These are phyloP conservation scores for Grus americana DNA, from an alignment of 2,113 vertebrate genomes.

Conservation along the genomic window DNA sequence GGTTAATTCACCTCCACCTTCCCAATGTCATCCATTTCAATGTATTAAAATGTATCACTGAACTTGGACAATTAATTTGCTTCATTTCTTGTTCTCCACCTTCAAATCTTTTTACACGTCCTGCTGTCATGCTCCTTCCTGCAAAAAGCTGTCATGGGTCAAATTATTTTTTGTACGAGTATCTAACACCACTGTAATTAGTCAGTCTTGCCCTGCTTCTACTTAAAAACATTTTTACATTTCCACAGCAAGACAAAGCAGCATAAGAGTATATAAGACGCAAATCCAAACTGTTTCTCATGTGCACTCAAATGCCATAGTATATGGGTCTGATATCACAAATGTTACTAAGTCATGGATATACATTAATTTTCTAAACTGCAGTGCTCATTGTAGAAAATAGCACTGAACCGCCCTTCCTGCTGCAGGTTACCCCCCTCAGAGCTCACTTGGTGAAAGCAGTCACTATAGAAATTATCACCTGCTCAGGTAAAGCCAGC, in stretches of 20 bases:
- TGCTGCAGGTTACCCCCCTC: neutral
- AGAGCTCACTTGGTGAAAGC: neutral
- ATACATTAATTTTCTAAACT: neutral
- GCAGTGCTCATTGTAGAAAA: neutral
- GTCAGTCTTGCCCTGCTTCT: neutral
- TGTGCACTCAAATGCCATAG: neutral
- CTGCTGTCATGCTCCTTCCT: neutral
- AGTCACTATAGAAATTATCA: neutral
- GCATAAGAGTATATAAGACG: neutral
- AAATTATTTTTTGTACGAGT: neutral
- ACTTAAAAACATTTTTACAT: neutral
- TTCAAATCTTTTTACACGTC: neutral
- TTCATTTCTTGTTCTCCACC: neutral
- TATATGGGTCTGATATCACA: neutral
- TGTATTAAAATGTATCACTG: neutral
- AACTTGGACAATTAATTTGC: neutral
- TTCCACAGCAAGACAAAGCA: neutral
- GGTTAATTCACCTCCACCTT: neutral
- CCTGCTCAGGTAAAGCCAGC: neutral
- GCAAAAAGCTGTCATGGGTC: neutral
- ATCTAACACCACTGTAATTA: neutral
- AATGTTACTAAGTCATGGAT: neutral
- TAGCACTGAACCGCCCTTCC: neutral
- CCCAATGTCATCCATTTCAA: neutral
- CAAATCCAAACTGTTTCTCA: neutral